Evolutionary conservation across 2,113 vertebrate species (phyloP).

Genomic region (Oryzias woworae): DNA sequence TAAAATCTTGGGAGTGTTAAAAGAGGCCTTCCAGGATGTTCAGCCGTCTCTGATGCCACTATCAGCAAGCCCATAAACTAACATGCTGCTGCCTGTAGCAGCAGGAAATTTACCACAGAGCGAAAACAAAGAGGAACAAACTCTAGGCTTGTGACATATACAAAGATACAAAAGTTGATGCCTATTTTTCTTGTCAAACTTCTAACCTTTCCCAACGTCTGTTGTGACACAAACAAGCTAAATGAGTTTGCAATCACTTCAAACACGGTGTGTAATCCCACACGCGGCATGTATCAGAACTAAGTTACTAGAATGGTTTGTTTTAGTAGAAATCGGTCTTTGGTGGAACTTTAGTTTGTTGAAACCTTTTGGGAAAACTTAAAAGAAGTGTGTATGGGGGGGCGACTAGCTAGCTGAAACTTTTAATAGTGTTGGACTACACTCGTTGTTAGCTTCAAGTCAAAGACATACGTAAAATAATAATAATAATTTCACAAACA

Average conservation of each 20-base stretch:
- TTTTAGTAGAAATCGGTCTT: background rate
- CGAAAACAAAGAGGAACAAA: conserved; percentile 13
- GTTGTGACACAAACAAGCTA: conserved; percentile 30
- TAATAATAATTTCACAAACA: background rate
- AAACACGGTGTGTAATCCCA: too few species aligned
- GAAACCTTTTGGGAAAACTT: conserved; percentile 22
- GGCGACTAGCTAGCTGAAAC: conserved; percentile 49
- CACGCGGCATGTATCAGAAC: too few species aligned
- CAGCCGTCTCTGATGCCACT: background rate
- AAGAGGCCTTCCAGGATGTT: background rate
- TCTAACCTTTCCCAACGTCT: conserved; percentile 24
- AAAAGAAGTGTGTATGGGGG: conserved; percentile 47
- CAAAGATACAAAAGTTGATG: background rate
- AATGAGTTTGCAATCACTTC: background rate
- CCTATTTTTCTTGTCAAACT: background rate
- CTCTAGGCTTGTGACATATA: conserved; percentile 1
- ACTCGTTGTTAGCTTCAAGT: conserved; percentile 2
- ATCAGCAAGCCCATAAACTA: background rate
- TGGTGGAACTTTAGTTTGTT: background rate
- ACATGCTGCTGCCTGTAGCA: background rate
- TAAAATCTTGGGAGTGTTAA: background rate
- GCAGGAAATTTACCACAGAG: background rate
- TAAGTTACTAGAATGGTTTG: too few species aligned
- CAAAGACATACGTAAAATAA: background rate
- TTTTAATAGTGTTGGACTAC: conserved; percentile 45